These are phyloP conservation scores for Dicaeum eximium DNA, from an alignment of 2,113 vertebrate genomes.

Conservation along the genomic window DNA sequence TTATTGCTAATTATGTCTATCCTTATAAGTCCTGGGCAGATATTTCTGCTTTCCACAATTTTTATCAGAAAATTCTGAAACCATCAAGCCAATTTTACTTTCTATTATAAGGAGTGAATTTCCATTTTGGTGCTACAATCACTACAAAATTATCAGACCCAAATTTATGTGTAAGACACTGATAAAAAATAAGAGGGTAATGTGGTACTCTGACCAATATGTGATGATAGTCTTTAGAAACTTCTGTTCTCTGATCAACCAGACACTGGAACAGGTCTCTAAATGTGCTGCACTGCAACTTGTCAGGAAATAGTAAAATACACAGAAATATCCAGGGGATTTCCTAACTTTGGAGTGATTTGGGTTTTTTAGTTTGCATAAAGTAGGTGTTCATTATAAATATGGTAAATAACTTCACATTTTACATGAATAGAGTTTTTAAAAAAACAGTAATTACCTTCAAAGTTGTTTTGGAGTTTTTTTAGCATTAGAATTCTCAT, in stretches of 20 bases:
- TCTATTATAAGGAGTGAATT: neutral
- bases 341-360: neutral
- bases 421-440: neutral
- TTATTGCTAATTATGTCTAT: neutral
- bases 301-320: neutral
- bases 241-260: neutral
- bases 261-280: neutral
- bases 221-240: neutral
- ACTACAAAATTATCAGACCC: neutral
- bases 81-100: neutral
- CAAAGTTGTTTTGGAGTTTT: neutral
- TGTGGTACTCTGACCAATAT: neutral
- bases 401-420: neutral
- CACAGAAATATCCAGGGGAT: neutral
- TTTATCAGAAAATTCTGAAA: neutral
- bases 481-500: neutral
- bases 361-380: neutral
- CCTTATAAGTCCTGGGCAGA: neutral
- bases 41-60: neutral
- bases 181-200: neutral
- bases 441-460: neutral
- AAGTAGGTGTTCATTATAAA: neutral
- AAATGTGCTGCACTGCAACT: neutral
- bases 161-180: neutral
- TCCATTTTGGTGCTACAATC: neutral